These are phyloP conservation scores for Holothuria scabra DNA, from an alignment of 53 echinoderm and acorn worm genomes.

Conservation along the genomic window DNA sequence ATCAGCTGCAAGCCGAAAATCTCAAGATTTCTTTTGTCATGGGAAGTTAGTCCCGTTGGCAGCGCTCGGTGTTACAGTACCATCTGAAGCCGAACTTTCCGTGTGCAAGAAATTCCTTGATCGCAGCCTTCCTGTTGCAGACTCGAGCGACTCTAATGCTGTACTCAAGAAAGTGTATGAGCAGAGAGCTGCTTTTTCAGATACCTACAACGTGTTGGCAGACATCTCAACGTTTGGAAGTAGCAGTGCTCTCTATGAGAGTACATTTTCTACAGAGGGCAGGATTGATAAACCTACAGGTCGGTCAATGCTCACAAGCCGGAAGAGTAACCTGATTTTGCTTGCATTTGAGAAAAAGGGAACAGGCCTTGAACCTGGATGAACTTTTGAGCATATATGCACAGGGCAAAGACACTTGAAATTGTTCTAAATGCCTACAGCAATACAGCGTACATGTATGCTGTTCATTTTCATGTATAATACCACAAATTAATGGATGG, in stretches of 20 bases:
- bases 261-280: constrained; percentile 28
- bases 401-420: constrained; percentile 27
- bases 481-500: constrained; percentile 15
- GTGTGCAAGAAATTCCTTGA: constrained; percentile 9
- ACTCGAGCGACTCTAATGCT: constrained; percentile 9
- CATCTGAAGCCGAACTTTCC: constrained; percentile 5
- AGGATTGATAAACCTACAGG: constrained; percentile 7
- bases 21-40: background rate
- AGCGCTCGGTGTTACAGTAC: constrained; percentile 10
- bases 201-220: background rate
- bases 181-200: too few species aligned
- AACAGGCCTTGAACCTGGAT: constrained; percentile 35
- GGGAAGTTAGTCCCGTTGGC: constrained; percentile 10
- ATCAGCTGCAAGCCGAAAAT: background rate
- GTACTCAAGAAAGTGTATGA: background rate
- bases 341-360: constrained; percentile 30
- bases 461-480: constrained; percentile 24
- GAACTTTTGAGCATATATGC: constrained; percentile 25
- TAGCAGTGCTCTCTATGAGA: constrained; percentile 14
- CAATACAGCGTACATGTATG: too few species aligned
- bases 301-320: constrained; percentile 39
- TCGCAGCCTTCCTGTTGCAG: constrained; percentile 10
- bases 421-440: constrained; percentile 28
- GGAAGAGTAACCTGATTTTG: constrained; percentile 29
- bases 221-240: background rate